Percentiles rank a stretch among this genome's conserved stretches.
phyloP scores from a whole-genome alignment of 2,888 invertebrate genomes.

The Litoditis marina region DNA sequence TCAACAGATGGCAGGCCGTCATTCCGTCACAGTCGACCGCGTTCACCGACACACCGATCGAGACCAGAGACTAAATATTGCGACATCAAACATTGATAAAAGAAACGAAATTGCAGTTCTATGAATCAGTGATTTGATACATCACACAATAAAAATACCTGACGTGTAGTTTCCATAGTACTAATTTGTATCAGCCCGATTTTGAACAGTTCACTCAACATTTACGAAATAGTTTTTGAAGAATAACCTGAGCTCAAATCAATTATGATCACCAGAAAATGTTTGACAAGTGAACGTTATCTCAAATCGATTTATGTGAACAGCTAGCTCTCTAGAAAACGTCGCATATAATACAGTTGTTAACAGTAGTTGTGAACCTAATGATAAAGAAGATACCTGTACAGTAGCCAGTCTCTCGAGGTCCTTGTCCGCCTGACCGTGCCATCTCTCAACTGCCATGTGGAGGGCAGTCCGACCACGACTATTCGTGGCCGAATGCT shows the following conservation, averaged over 20 bases:
- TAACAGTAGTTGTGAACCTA: background rate
- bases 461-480: slow-evolving; percentile 35
- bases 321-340: no score
- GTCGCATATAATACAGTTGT: background rate
- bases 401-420: slow-evolving; percentile 30
- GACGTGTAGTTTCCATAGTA: no score
- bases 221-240: no score
- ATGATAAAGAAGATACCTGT: slow-evolving; percentile 11
- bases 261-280: no score
- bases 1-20: slow-evolving; percentile 27
- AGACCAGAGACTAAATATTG: slow-evolving; percentile 25
- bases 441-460: slow-evolving; percentile 35
- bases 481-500: no score
- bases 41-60: slow-evolving; percentile 25
- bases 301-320: no score
- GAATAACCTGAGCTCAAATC: no score
- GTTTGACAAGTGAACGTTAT: no score
- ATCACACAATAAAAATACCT: no score
- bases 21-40: slow-evolving; percentile 26
- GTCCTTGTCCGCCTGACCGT: slow-evolving; percentile 31
- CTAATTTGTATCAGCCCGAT: no score
- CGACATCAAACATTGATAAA: background rate
- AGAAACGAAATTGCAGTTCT: background rate
- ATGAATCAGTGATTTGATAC: no score
- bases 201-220: no score